Evolutionary conservation across 2,888 invertebrate species (phyloP), one percentile per base, ranked within the genome.

Genomic region (Tipula unca): DNA sequence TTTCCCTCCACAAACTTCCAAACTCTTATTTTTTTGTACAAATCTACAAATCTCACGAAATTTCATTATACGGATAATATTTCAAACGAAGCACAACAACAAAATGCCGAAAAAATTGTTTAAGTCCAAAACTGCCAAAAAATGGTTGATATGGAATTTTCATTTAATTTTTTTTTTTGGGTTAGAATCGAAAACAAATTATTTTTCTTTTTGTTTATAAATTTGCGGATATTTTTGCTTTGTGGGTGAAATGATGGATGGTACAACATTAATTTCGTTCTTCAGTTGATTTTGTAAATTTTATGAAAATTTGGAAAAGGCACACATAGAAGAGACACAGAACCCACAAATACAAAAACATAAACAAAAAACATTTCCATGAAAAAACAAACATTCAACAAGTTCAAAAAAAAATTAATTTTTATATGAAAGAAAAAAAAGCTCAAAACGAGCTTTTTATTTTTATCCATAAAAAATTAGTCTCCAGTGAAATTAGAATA

Each of bases 151-250:
- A 69, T 69, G 69, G 69, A 69, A 69, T 69, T 69, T 69, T 25
- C 69, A 69, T 69, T 69, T 69, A 69, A 48, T 54, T 54, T 69
- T 69, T 69, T 69, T 20, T 25, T 69, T 69, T 25, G 69, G 69
- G 69, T 69, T 69, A 69, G 69, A 69, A 69, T 69, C 69, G 69
- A 69, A 69, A 69, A 69, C 25, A 69, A 69, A 69, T 69, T 69
- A 69, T 69, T 69, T 69, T 69, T 25, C 25, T 69, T 69, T 69
- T 69, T 54, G 48, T 54, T 54, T 54, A 54, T 54, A 54, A 54
- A 6, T 54, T 69, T 69, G 69, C 25, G 69, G 69, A 69, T 69
- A 69, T 25, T 69, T 69, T 69, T 25, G 69, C 25, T 69, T 54
- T 54, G 48, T 54, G 48, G 48, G 69, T 69, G 25, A 69, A 69